phyloP scores from a whole-genome alignment of 1,140 invertebrate genomes.

The Platyura marginata region DNA sequence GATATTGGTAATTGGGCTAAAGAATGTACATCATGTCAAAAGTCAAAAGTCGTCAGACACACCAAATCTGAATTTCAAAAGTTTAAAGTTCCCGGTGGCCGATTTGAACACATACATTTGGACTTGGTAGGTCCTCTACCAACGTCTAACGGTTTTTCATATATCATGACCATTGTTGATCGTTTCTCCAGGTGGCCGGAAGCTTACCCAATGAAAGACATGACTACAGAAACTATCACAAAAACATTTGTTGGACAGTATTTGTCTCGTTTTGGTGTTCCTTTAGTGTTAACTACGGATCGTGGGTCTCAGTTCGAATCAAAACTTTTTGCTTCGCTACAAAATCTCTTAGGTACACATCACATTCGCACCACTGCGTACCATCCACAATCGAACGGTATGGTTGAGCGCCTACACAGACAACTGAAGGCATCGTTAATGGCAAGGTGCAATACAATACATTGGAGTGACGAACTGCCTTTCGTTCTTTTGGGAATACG shows the following conservation, averaged over 20 bases:
- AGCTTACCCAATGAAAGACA: slow-evolving; percentile 15
- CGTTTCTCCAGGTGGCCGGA: slow-evolving; percentile 22
- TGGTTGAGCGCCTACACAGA: slow-evolving; percentile 16
- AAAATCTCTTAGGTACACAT: slow-evolving; percentile 5
- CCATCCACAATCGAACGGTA: slow-evolving; percentile 14
- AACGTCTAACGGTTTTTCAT: slow-evolving; percentile 5
- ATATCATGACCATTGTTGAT: slow-evolving; percentile 14
- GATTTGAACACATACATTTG: slow-evolving; percentile 14
- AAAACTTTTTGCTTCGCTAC: slow-evolving; percentile 9
- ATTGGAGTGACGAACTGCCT: slow-evolving; percentile 15
- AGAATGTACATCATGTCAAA: slow-evolving; percentile 13
- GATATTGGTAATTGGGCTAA: slow-evolving; percentile 8
- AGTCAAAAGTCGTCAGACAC: slow-evolving; percentile 10
- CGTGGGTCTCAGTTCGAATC: slow-evolving; percentile 23
- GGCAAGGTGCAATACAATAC: slow-evolving; percentile 4
- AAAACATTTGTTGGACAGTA: slow-evolving; percentile 12
- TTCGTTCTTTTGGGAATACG: too few species aligned
- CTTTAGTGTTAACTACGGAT: slow-evolving; percentile 21
- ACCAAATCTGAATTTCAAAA: background rate
- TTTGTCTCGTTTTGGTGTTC: slow-evolving; percentile 20
- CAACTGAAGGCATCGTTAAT: slow-evolving; percentile 14
- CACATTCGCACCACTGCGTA: slow-evolving; percentile 14
- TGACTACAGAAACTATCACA: slow-evolving; percentile 12
- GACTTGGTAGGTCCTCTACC: slow-evolving; percentile 17
- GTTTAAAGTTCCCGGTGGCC: slow-evolving; percentile 2